Base-by-base conservation (phyloP, 2,888 invertebrate species). In the Conistra vaccinii region DNA sequence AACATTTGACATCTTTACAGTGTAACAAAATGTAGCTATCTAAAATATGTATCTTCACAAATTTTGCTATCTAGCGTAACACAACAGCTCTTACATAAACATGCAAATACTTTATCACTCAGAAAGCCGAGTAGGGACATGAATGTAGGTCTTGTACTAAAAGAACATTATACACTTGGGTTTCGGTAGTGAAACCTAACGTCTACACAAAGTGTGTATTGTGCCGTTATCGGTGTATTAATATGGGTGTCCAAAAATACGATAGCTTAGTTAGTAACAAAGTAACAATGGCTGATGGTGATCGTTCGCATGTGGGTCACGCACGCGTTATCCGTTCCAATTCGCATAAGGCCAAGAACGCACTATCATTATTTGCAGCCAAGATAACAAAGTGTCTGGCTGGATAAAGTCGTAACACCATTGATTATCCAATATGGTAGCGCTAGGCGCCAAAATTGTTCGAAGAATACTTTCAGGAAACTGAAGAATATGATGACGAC, bases 281-380 rank as follows among this genome's bases (percentile, higher is more conserved):
- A 35, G 79, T 78, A 69, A 84, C 74, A 79, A 78, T 81, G 63
- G 63, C 60, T 60, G 69, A 67, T 62, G 68, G 76, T 60, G 55
- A 63, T 67, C 72, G 66, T 87, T 80, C 63, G 73, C 32, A 86
- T 82, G 76, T 86, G 57, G 78, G 84, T 85, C 88, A 87, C 87
- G 86, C 73, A 81, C 69, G 63, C 77, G 69, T 87, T 83, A 81
- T 81, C 72, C 80, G 78, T 84, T 80, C 77, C 71, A 80, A 83
- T 80, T 86, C 82, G 68, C 81, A 78, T 80, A 81, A 68, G 78
- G 78, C 69, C 75, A 78, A 78, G 80, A 80, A 76, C 83, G 70
- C 69, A 80, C 77, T 73, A 69, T 69, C 65, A 78, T 82, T 62
- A 79, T 82, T 81, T 66, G 69, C 76, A 81, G 29, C 45, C 62